Conservation (phyloP, 1,140 invertebrate genomes). For the Tribolium madens region DNA sequence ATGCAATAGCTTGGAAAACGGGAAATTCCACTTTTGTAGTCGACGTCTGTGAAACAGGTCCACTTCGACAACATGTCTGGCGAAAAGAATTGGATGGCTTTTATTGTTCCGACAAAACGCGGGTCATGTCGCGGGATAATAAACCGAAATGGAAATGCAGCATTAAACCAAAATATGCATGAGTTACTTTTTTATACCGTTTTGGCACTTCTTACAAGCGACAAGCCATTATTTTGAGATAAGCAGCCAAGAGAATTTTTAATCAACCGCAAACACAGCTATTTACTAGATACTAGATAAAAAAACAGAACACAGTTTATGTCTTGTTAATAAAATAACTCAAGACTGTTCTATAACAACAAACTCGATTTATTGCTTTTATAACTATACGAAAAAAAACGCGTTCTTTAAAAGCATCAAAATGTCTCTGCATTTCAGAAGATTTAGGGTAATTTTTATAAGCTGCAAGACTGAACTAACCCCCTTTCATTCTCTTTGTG, state of each 20-base stretch:
- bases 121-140: too few species aligned
- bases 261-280: background rate
- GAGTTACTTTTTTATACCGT: background rate
- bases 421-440: too few species aligned
- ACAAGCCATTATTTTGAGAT: background rate
- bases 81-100: background rate
- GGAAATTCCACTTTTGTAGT: conserved; percentile 10
- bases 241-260: background rate
- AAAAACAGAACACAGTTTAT: background rate
- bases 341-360: background rate
- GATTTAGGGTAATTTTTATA: too few species aligned
- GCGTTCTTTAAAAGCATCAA: too few species aligned
- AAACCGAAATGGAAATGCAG: conserved; percentile 1
- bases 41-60: background rate
- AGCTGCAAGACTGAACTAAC: too few species aligned
- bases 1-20: conserved; percentile 46
- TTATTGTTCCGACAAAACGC: conserved; percentile 3
- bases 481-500: background rate
- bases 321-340: background rate
- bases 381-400: too few species aligned
- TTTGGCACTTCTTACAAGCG: background rate
- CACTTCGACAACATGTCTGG: background rate
- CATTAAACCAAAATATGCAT: background rate
- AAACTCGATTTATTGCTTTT: background rate
- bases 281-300: background rate